Base-by-base conservation (phyloP, 2,888 invertebrate genomes). In the Fabriciana adippe region DNA sequence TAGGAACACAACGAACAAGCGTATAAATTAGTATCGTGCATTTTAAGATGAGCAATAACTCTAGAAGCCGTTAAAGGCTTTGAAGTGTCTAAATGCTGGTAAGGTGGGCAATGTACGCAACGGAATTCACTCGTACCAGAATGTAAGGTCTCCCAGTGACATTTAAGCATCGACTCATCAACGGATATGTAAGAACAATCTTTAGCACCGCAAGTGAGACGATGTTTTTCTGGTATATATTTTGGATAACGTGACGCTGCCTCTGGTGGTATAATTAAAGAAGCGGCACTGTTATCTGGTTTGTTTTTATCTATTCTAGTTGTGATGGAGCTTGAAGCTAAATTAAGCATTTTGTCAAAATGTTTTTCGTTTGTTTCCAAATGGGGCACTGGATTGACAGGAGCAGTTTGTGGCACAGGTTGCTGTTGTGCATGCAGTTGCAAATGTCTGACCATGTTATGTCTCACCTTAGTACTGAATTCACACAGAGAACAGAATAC, bases 271-370 rank as follows among this genome's bases (percentile, higher is more conserved):
- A 83, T 72, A 1, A 75, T 61, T 14, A 72, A 50, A 2, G 76
- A 71, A 1, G 72, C 64, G 1, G 74, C 57, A 0, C 66, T 55
- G 8, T 62, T 64, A 3, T 78, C 79, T 0, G 67, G 54, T 1
- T 75, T 74, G 16, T 76, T 68, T 63, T 79, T 83, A 4, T 83
- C 84, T 21, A 66, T 74, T 69, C 79, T 87, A 1, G 76, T 76
- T 1, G 73, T 74, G 18, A 84, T 75, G 14, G 95, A 96, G 74
- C 95, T 96, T n/a, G 95, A 95, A 0, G 97, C 97, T 18, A 97
- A 92, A 82, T 97, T 97, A 0, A 95, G 93, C 97, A 97, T 97
- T 82, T 95, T 96, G 82, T 97, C 97, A 79, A 97, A 97, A 93
- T 97, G 96, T 74, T 94, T 94, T 79, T 97, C 96, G 73, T 95